Evolutionary conservation across 2,888 invertebrate genomes (phyloP), one percentile per base, ranked within the genome.

Genomic region (Acanthosepion lycidas): DNA sequence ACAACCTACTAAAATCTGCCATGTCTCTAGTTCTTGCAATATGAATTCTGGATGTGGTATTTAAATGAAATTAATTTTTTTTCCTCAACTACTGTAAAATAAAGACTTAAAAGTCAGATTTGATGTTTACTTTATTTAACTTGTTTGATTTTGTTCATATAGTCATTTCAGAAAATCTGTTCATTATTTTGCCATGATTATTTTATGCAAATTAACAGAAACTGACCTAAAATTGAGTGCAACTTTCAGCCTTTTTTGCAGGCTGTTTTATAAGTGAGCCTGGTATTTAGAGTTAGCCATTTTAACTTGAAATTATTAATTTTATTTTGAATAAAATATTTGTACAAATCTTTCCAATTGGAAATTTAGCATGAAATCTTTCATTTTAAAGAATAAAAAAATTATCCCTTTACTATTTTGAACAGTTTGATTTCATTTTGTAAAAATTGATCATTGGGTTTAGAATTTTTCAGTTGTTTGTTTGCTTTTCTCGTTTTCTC

Each of bases 11-110:
- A 94, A 64, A 94, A 48, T 64, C 28, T 12, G 33, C 59, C 94
- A 94, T 94, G 94, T 94, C 59, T 94, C 53, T 53, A 55, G 28
- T 51, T 93, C 33, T 53, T 93, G 51, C 94, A 55, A 94, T 42
- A 94, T 59, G 33, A 59, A 94, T 59, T 48, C 48, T 94, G 42
- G 59, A 64, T 94, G 94, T 94, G 94, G 94, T 59, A 94, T 64
- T 94, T 59, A 64, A 55, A 64, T 64, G 64, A 94, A 94, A 33
- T 28, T n/a, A 42, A 20, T 12, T 94, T 94, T 55, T 59, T 59
- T 94, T 59, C 28, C 48, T 94, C 64, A 94, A 64, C 94, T 94
- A 59, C 55, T 94, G 94, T 94, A 94, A 59, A 94, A 94, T 94
- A 94, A 94, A 94, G 94, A 94, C 94, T 94, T 48, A 42, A 93